Evolutionary conservation across 1,140 invertebrate species (phyloP).

Genomic region (Micrasema minimum): DNA sequence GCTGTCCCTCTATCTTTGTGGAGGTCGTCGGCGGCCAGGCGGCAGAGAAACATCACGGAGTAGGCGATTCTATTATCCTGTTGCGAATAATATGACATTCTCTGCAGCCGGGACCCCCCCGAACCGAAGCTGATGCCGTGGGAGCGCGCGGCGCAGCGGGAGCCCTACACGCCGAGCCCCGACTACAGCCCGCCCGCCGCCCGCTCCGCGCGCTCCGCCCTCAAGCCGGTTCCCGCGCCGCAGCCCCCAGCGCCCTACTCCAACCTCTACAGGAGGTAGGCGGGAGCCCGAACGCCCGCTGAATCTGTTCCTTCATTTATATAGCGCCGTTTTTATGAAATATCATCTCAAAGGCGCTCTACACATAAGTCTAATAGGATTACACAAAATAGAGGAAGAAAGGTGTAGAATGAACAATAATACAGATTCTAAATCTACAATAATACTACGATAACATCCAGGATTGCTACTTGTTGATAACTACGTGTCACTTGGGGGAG

Average conservation of each 20-base stretch:
- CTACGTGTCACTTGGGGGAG: no score
- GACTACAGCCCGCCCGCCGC: conserved; percentile 39
- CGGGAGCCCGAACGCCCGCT: not conserved
- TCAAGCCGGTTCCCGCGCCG: conserved; percentile 18
- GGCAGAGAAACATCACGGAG: no score
- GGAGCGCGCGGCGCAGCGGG: conserved; percentile 17
- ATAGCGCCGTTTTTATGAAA: no score
- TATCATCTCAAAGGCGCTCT: not conserved
- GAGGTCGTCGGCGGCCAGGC: no score
- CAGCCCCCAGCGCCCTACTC: not conserved
- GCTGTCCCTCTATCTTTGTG: no score
- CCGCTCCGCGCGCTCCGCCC: conserved; percentile 14
- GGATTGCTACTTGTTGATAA: no score
- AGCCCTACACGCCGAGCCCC: conserved; percentile 26
- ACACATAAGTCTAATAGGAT: no score
- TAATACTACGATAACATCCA: no score
- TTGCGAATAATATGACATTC: not conserved
- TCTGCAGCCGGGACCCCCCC: conserved; percentile 10
- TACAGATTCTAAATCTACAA: no score
- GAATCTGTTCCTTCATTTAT: not conserved
- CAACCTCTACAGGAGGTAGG: conserved; percentile 1
- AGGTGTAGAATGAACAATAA: no score
- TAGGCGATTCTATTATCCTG: no score
- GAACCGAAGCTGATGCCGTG: conserved; percentile 17
- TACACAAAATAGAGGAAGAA: no score